Evolutionary conservation across 1,140 invertebrate genomes (phyloP), one percentile per base, ranked within the genome.

Genomic region (Parasteatoda tepidariorum): DNA sequence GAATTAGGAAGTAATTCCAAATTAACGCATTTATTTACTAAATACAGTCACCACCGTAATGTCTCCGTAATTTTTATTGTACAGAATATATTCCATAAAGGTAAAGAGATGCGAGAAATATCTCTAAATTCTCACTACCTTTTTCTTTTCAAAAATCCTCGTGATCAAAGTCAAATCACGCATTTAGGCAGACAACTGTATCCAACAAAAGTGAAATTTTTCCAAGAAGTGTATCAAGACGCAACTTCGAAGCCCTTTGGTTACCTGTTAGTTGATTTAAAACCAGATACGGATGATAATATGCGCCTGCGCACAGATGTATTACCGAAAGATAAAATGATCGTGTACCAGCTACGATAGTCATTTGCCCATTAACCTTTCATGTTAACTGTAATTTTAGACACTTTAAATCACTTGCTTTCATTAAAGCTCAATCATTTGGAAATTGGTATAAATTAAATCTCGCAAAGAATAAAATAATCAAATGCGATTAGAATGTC

Each of bases 211-310:
- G 15, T 34, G 24, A 68, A 68, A 24, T 13, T 48, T 48, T 76
- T 76, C 38, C 61, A 38, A 41, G 74, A 76, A 62, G 30, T 54
- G 11, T 62, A 26, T n/a, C n/a, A 76, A 22, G 57, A 76, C 18
- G 74, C 61, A 15, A 76, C 59, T 1, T 41, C 0, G n/a, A 15
- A 11, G 1, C 18, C 74, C 28, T 76, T 28, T 28, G n/a, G 59
- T 15, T 64, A 62, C 31, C 41, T 76, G 0, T 24, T 76, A 2
- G 48, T 64, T 11, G 57, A 76, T 38, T 64, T 76, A 13, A 76
- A 22, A 62, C 59, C 33, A 1, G 28, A 38, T 4, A 48, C 22
- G 11, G 7, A 26, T 5, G 24, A 28, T 0, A 26, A 0, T 13
- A n/a, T 76, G 18, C 22, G 34, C 2, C 9, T 62, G 9, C 18